phyloP scores from a whole-genome alignment of 2,113 vertebrate genomes.

The Bubo blakistoni region DNA sequence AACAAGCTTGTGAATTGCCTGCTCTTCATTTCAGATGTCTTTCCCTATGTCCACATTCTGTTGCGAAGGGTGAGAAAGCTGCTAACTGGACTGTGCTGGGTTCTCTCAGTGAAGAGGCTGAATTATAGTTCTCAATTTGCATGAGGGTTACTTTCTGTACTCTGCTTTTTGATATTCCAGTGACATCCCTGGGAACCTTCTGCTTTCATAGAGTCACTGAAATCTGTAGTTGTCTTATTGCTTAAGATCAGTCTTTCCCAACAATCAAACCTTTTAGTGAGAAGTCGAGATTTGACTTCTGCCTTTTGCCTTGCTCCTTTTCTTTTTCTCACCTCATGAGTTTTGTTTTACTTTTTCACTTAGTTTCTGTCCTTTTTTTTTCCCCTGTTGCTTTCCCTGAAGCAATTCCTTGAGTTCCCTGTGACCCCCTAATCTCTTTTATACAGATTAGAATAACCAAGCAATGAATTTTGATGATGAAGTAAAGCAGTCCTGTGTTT shows the following conservation, averaged over 20 bases:
- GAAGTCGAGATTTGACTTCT: neutral
- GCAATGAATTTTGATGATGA: neutral
- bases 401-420: neutral
- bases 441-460: neutral
- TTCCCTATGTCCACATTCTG: neutral
- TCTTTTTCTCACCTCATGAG: neutral
- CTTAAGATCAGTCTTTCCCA: neutral
- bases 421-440: neutral
- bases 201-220: neutral
- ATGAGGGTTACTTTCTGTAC: neutral
- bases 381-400: neutral
- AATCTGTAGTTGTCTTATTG: neutral
- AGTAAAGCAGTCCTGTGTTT: neutral
- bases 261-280: neutral
- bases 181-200: neutral
- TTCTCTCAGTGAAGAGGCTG: neutral
- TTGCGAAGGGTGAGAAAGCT: neutral
- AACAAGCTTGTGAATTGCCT: neutral
- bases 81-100: neutral
- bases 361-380: neutral
- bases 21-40: neutral
- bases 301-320: neutral
- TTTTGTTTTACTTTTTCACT: neutral
- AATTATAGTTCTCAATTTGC: neutral
- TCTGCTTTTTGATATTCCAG: neutral